These are phyloP conservation scores for Zaprionus nigranus DNA, from an alignment of 1,140 invertebrate genomes.

Conservation along the genomic window DNA sequence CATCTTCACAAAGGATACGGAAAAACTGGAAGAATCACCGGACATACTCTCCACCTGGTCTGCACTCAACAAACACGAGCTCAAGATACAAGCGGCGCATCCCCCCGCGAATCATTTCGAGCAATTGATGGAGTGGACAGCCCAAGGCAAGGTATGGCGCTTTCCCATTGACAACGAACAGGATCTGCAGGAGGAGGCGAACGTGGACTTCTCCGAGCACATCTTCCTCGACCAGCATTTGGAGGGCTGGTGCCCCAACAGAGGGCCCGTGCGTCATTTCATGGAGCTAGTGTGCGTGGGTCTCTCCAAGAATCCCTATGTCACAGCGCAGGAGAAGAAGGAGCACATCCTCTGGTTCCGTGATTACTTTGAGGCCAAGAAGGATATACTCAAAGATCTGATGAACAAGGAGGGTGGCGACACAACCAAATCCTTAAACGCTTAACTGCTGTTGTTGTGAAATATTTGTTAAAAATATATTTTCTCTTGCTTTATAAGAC, in stretches of 20 bases:
- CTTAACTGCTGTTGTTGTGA: constrained; percentile 46
- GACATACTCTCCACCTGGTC: constrained; percentile 89
- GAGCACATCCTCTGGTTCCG: constrained; percentile 97
- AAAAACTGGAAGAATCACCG: constrained; percentile 79
- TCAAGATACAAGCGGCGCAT: constrained; percentile 87
- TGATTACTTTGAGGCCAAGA: constrained; percentile 94
- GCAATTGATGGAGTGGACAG: constrained; percentile 97
- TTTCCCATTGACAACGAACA: constrained; percentile 99
- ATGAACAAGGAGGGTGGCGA: constrained; percentile 55
- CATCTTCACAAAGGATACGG: constrained; percentile 85
- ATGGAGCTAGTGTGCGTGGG: constrained; percentile 98
- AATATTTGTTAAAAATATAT: constrained; percentile 77
- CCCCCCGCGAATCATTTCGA: constrained; percentile 95
- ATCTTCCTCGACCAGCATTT: constrained; percentile 95
- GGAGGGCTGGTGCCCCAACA: constrained; percentile 93
- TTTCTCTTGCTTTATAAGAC: constrained; percentile 65
- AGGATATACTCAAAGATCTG: constrained; percentile 87
- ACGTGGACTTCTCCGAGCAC: constrained; percentile 95
- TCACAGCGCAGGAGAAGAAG: constrained; percentile 94
- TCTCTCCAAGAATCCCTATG: constrained; percentile 97
- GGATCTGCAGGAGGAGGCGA: constrained; percentile 92
- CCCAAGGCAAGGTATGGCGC: constrained; percentile 97
- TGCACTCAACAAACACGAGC: constrained; percentile 87
- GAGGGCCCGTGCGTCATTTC: constrained; percentile 96
- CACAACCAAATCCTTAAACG: constrained; percentile 51